Conservation (phyloP, 2,888 invertebrate species). For the Ennomos erosarius region DNA sequence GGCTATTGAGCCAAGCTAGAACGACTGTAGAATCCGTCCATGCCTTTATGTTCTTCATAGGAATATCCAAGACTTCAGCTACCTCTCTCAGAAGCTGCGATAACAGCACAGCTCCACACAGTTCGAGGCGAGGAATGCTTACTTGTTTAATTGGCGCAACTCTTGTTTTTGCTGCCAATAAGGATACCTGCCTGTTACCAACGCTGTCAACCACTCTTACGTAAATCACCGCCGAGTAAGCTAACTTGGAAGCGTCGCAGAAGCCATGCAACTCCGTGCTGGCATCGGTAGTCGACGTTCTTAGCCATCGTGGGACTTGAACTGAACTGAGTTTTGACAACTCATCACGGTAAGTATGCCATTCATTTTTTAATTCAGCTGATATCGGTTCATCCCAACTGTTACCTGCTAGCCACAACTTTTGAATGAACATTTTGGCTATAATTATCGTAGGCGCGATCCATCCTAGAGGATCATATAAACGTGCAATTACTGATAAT, state of each 20-base stretch:
- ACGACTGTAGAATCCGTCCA: slow-evolving; percentile 34
- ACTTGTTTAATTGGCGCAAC: slow-evolving; percentile 30
- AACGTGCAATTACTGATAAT: background rate
- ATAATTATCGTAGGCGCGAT: no score
- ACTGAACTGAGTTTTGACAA: background rate
- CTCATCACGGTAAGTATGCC: background rate
- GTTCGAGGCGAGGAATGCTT: slow-evolving; percentile 22
- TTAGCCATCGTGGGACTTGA: background rate
- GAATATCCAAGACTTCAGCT: slow-evolving; percentile 5
- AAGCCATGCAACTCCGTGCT: background rate
- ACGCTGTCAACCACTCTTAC: background rate
- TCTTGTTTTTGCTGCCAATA: slow-evolving; percentile 17
- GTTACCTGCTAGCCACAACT: background rate
- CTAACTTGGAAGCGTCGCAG: no score
- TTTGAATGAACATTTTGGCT: no score
- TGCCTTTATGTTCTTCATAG: background rate
- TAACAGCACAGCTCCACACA: slow-evolving; percentile 23
- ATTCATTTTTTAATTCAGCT: background rate
- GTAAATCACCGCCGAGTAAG: background rate
- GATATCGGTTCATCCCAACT: background rate
- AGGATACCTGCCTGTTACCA: background rate
- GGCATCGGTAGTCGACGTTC: background rate
- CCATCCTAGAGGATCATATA: no score
- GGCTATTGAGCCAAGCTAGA: no score
- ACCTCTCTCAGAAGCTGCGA: background rate